Evolutionary conservation across 2,888 invertebrate species (phyloP).

Genomic region (Octodonta nipae): DNA sequence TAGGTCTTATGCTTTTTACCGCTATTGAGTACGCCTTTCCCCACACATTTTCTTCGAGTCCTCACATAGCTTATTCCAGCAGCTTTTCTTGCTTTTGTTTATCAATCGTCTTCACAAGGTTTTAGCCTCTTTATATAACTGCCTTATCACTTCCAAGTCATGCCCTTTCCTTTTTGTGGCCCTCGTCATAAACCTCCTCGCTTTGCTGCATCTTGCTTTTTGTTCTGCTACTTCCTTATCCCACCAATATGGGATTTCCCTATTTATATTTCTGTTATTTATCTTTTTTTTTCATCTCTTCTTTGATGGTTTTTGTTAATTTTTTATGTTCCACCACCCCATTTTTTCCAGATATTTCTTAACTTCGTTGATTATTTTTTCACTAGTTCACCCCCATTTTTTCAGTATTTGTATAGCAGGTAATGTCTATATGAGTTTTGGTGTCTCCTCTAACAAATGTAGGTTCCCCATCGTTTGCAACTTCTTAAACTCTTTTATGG

Average conservation of each 20-base stretch:
- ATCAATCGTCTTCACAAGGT: neutral
- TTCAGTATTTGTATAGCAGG: too few species aligned
- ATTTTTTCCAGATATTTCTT: too few species aligned
- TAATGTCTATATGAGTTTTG: too few species aligned
- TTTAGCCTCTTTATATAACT: constrained; percentile 2
- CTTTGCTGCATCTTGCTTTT: constrained; percentile 1
- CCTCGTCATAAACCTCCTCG: constrained; percentile 3
- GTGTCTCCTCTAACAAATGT: too few species aligned
- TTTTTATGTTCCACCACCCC: neutral
- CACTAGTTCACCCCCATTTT: too few species aligned
- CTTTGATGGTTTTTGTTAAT: neutral
- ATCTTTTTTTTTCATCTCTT: neutral
- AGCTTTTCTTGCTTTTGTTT: neutral
- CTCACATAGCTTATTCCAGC: constrained; percentile 5
- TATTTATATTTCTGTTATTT: neutral
- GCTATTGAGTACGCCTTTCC: constrained; percentile 6
- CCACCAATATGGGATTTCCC: constrained; percentile 7
- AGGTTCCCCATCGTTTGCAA: too few species aligned
- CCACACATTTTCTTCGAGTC: constrained; percentile 6
- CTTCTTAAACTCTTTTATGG: too few species aligned
- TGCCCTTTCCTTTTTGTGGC: neutral
- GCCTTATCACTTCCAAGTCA: too few species aligned
- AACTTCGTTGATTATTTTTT: too few species aligned
- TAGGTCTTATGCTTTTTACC: neutral
- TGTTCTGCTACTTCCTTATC: neutral